Base-by-base conservation (phyloP, 53 echinoderm and acorn worm species). In the Echinarachnius parma region DNA sequence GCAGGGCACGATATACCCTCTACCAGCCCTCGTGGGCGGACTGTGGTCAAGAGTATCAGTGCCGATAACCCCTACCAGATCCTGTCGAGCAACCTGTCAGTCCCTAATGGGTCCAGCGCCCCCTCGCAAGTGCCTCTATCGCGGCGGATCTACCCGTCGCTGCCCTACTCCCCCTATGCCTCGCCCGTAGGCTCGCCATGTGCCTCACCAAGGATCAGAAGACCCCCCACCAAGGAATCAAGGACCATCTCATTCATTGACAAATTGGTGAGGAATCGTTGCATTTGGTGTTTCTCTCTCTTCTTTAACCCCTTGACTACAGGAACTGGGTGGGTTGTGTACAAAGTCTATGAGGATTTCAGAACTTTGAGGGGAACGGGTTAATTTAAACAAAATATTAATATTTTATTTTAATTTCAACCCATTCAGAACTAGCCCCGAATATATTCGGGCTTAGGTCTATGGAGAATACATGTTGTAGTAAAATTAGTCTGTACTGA, bases 201-300 rank as follows among this genome's bases (percentile, higher is more conserved):
- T 37, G 76, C 86, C 16, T 93, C 93, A 39, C 92, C 92, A 29
- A 67, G 96, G 63, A 78, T 85, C 77, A 84, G 82, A 18, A 62
- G 96, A 36, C 87, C 92, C 36, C 96, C 96, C 16, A 96, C 96
- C 34, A 91, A 85, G 70, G 96, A 96, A 28, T 96, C 96, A 18
- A 50, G 66, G 2, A 79, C 62, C 47, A 84, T 92, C 24, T 89
- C 89, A 18, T 82, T 92, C 10, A 74, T 78, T 47, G 60, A 89
- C 59, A 86, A 77, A 75, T 75, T 85, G 89, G 92, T 92, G 53
- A 66, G 66, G 16, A 4, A 1, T 7, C 42, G 7, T 39, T 39
- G 7, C 13, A 9, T 13, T 39, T 39, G 42, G 7, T 39, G 7
- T 39, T n/a, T n/a, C n/a, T n/a, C n/a, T n/a, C n/a, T n/a, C n/a